These are phyloP conservation scores for Agriopis aurantiaria DNA, from an alignment of 2,888 invertebrate genomes.

Conservation along the genomic window DNA sequence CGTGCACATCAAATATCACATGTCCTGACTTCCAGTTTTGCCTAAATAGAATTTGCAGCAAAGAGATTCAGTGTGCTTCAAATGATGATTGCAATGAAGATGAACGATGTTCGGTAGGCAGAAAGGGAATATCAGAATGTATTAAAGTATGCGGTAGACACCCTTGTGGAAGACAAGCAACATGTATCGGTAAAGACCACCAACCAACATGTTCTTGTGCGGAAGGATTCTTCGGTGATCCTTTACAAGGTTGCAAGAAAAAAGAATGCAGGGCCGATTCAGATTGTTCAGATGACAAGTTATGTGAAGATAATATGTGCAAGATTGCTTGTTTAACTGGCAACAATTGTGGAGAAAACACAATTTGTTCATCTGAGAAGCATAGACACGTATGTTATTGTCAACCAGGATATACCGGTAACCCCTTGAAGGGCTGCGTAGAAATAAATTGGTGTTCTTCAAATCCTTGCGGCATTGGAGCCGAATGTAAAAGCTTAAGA, in stretches of 20 bases:
- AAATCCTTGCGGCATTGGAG: conserved; percentile 92
- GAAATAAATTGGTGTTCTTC: conserved; percentile 92
- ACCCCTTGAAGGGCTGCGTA: conserved; percentile 90
- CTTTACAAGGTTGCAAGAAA: conserved; percentile 91
- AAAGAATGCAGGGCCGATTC: conserved; percentile 91
- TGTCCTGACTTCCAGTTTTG: conserved; percentile 96
- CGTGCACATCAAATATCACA: conserved; percentile 92
- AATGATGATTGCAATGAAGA: conserved; percentile 91
- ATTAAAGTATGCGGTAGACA: conserved; percentile 90
- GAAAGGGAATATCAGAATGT: conserved; percentile 92
- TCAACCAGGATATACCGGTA: conserved; percentile 95
- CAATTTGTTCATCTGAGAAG: conserved; percentile 93
- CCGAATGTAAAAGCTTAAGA: conserved; percentile 92
- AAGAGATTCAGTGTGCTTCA: conserved; percentile 91
- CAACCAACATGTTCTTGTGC: conserved; percentile 92
- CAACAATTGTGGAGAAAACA: conserved; percentile 95
- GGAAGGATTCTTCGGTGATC: conserved; percentile 93
- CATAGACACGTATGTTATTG: conserved; percentile 92
- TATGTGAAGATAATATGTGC: conserved; percentile 93
- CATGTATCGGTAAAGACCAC: conserved; percentile 91
- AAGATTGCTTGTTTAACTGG: conserved; percentile 94
- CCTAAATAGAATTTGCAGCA: conserved; percentile 93
- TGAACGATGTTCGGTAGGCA: conserved; percentile 90
- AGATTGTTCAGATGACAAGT: conserved; percentile 93
- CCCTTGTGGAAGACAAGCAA: conserved; percentile 93